Conservation (phyloP, 2,797 vertebrate genomes). For the Zenarchopterus dispar region DNA sequence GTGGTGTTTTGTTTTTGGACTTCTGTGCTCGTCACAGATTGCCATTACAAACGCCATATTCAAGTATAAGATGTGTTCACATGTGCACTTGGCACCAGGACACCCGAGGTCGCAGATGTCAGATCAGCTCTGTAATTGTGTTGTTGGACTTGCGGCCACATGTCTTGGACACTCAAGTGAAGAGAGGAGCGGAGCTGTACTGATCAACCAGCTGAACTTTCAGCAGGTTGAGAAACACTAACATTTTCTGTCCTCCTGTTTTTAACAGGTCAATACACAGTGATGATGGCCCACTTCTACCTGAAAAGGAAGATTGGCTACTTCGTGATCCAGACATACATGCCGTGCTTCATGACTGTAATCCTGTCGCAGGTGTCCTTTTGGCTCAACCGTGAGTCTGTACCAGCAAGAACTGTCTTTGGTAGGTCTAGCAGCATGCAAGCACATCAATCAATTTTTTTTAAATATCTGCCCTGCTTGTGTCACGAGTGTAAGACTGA, state of each 20-base stretch:
- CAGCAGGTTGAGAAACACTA: background rate
- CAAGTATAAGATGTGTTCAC: too few relatives aligned
- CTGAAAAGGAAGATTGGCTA: constrained; percentile 99
- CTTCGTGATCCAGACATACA: constrained; percentile 98
- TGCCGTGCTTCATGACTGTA: constrained; percentile 99
- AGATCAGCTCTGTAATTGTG: too few relatives aligned
- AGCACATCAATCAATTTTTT: background rate
- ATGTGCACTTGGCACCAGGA: too few relatives aligned
- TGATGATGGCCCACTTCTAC: constrained; percentile 98
- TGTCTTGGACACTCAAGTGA: too few relatives aligned
- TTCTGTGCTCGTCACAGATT: too few relatives aligned
- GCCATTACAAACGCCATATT: too few relatives aligned
- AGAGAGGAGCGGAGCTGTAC: too few relatives aligned
- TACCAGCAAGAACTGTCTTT: constrained; percentile 96
- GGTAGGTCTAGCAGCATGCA: constrained; percentile 83
- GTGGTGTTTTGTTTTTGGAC: too few relatives aligned
- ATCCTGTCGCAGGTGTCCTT: constrained; percentile 98
- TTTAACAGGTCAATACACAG: constrained; percentile 92
- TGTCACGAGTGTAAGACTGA: constrained; percentile 26
- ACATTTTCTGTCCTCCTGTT: constrained; percentile 27
- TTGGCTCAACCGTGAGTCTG: constrained; percentile 98
- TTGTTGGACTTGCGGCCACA: too few relatives aligned
- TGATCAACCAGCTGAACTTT: too few relatives aligned
- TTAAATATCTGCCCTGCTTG: constrained; percentile 21
- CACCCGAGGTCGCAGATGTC: too few relatives aligned